Percentiles rank a stretch among this genome's conserved stretches.
These are phyloP conservation scores for Acleris cristana DNA, from an alignment of 2,888 invertebrate species.

Conservation along the genomic window DNA sequence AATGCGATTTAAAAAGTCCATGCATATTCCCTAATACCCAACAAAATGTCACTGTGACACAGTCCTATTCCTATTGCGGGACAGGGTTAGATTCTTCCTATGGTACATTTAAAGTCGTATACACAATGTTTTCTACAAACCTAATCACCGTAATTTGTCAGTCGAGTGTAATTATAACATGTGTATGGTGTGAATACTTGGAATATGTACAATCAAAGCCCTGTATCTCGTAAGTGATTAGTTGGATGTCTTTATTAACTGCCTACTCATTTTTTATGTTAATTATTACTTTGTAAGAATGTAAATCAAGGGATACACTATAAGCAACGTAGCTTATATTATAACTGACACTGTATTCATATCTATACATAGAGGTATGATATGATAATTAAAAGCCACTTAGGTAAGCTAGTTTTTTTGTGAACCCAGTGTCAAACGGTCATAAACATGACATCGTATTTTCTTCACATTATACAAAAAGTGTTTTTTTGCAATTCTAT, in stretches of 20 bases:
- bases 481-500: no score
- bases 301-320: not conserved
- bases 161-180: constrained; percentile 29
- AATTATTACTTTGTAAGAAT: constrained; percentile 17
- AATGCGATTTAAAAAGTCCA: no score
- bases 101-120: not conserved
- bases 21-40: no score
- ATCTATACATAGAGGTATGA: no score
- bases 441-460: no score
- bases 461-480: no score
- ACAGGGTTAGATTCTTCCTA: no score
- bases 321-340: not conserved
- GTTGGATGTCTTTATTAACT: constrained; percentile 36
- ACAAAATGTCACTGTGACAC: no score
- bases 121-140: constrained; percentile 15
- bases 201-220: constrained; percentile 31
- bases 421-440: no score
- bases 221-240: constrained; percentile 27
- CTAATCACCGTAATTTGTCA: constrained; percentile 33
- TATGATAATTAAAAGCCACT: no score
- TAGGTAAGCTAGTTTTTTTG: no score
- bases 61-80: no score
- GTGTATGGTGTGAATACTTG: constrained; percentile 25
- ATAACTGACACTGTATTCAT: not conserved
- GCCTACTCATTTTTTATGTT: constrained; percentile 24